A percentile compares a stretch with the other conserved stretches of the same genome.
Evolutionary conservation across 2,797 vertebrate genomes (phyloP).

Genomic region (Sebastes cheni): DNA sequence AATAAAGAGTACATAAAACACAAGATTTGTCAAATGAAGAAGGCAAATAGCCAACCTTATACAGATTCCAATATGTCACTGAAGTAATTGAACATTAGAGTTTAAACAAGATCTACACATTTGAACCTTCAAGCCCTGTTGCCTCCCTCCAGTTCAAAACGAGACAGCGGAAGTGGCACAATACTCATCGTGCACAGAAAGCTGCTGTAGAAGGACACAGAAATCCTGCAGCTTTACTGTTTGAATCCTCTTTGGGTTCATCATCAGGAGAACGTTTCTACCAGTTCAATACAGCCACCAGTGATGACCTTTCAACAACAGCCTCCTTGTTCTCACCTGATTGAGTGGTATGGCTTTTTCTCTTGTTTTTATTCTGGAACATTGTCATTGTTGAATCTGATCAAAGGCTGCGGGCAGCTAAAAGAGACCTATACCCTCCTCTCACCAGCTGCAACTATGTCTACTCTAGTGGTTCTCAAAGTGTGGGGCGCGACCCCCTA

Average conservation of each 20-base stretch:
- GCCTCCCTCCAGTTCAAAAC: not conserved
- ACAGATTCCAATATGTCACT: not conserved
- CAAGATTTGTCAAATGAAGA: not conserved
- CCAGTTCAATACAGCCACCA: not conserved
- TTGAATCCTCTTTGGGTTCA: not conserved
- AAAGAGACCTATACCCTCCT: not conserved
- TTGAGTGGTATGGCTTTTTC: not conserved
- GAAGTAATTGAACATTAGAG: not conserved
- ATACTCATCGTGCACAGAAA: not conserved
- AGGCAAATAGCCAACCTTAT: rapidly evolving
- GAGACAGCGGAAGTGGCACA: constrained; percentile 26
- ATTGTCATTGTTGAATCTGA: constrained; percentile 42
- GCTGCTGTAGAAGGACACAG: not conserved
- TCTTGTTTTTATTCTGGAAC: constrained; percentile 9
- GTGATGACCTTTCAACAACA: constrained; percentile 5
- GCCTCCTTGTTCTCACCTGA: constrained; percentile 21
- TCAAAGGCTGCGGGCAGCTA: constrained; percentile 11
- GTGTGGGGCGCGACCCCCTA: not conserved
- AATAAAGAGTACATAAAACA: not conserved
- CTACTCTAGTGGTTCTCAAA: not conserved
- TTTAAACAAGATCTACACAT: not conserved
- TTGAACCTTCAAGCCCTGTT: not conserved
- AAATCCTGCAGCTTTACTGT: not conserved
- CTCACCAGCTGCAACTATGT: not conserved
- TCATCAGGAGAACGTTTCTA: not conserved